These are phyloP conservation scores for Parazoanthus darwini DNA, from an alignment of 92 coral and sea anemone genomes.

Conservation along the genomic window DNA sequence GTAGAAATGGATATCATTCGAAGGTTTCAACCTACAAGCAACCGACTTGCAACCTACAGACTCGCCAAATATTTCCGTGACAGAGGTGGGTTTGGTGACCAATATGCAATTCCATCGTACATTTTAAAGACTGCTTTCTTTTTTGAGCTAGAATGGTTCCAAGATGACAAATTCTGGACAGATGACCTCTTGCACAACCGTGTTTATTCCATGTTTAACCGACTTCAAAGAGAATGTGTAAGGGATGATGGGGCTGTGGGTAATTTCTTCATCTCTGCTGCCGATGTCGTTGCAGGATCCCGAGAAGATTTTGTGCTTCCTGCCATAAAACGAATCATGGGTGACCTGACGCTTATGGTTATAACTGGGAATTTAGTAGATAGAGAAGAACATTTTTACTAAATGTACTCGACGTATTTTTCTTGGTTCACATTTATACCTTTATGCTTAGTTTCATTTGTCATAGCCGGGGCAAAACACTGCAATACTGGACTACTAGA, in stretches of 20 bases:
- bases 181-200: conserved; percentile 14
- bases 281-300: background rate
- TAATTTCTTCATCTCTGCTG: conserved; percentile 40
- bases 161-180: conserved; percentile 38
- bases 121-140: conserved; percentile 47
- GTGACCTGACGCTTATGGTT: background rate
- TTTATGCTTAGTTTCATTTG: no score
- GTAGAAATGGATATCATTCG: conserved; percentile 35
- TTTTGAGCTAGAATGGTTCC: conserved; percentile 36
- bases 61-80: conserved; percentile 46
- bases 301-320: conserved; percentile 28
- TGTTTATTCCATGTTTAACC: conserved; percentile 29
- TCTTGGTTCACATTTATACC: background rate
- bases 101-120: conserved; percentile 10
- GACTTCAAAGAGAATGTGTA: conserved; percentile 21
- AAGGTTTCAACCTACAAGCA: conserved; percentile 19
- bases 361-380: background rate
- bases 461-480: no score
- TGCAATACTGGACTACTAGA: no score
- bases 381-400: background rate
- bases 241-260: conserved; percentile 25
- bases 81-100: conserved; percentile 15
- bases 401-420: background rate
- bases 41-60: conserved; percentile 46
- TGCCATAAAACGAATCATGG: conserved; percentile 26